phyloP scores from a whole-genome alignment of 2,113 vertebrate genomes.

The Triplophysa dalaica region DNA sequence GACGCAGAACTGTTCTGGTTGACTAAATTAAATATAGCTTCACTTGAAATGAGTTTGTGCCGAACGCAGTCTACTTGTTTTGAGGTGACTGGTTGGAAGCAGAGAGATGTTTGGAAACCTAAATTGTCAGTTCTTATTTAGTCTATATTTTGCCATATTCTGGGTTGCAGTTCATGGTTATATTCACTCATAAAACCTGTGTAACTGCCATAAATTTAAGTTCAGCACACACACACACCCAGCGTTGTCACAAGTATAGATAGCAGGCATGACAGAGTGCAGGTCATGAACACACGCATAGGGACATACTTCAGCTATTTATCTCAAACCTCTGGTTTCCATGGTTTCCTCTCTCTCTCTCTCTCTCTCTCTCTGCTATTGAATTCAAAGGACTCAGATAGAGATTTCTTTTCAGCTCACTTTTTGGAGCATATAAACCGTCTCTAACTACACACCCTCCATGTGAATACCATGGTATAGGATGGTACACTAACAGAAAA shows the following conservation, averaged over 20 bases:
- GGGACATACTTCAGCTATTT: slow-evolving; percentile 21
- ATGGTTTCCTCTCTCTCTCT: slow-evolving; percentile 22
- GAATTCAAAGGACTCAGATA: not conserved
- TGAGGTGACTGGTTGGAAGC: no score
- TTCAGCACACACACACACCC: not conserved
- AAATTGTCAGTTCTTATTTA: no score
- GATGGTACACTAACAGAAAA: no score
- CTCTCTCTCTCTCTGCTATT: not conserved
- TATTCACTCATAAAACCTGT: not conserved
- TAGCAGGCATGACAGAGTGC: slow-evolving; percentile 3
- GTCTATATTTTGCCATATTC: no score
- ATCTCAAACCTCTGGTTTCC: slow-evolving; percentile 28
- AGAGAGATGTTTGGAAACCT: no score
- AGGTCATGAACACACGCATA: slow-evolving; percentile 1
- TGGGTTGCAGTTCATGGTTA: no score
- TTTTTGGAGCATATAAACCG: not conserved
- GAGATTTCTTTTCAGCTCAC: slow-evolving; percentile 3
- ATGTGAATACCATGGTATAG: not conserved
- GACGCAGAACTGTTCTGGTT: no score
- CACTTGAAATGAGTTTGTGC: no score
- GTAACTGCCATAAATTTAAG: not conserved
- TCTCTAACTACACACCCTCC: not conserved
- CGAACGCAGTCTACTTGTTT: no score
- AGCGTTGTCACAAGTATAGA: not conserved
- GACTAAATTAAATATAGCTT: no score